A percentile compares a stretch with the other conserved stretches of the same genome.
Evolutionary conservation across 1,140 invertebrate genomes (phyloP).

Genomic region (Brachionus asplanchnoidis): DNA sequence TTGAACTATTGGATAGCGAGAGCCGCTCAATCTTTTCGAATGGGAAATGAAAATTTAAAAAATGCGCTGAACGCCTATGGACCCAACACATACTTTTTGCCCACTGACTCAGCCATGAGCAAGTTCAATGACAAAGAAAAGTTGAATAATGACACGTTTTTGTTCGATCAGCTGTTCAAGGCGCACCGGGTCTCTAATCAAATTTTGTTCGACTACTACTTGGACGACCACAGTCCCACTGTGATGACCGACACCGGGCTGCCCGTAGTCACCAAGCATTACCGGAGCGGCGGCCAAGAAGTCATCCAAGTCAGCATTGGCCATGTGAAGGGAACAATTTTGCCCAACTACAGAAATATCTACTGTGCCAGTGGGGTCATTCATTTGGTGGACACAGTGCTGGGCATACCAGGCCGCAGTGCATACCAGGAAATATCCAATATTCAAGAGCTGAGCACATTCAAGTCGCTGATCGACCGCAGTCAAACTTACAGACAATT

Average conservation of each 20-base stretch:
- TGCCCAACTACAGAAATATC: slow-evolving; percentile 33
- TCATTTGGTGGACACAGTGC: slow-evolving; percentile 32
- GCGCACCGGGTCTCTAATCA: slow-evolving; percentile 8
- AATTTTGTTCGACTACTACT: slow-evolving; percentile 36
- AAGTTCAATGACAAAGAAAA: slow-evolving; percentile 25
- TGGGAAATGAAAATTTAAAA: slow-evolving; percentile 35
- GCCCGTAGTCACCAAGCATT: background rate
- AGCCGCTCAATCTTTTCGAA: background rate
- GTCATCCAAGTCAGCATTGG: slow-evolving; percentile 31
- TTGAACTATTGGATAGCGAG: slow-evolving; percentile 30
- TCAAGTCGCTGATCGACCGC: background rate
- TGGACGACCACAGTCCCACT: background rate
- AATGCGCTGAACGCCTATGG: slow-evolving; percentile 19
- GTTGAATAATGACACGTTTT: slow-evolving; percentile 11
- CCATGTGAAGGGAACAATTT: slow-evolving; percentile 18
- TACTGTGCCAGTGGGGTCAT: slow-evolving; percentile 34
- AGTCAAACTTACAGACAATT: slow-evolving; percentile 25
- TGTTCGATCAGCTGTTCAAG: slow-evolving; percentile 17
- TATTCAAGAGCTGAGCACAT: slow-evolving; percentile 11
- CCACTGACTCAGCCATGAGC: background rate
- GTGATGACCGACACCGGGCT: slow-evolving; percentile 5
- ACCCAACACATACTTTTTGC: slow-evolving; percentile 34
- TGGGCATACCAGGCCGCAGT: background rate
- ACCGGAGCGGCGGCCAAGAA: background rate
- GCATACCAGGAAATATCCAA: slow-evolving; percentile 37